phyloP scores from a whole-genome alignment of 2,113 vertebrate genomes.

The Indicator indicator region DNA sequence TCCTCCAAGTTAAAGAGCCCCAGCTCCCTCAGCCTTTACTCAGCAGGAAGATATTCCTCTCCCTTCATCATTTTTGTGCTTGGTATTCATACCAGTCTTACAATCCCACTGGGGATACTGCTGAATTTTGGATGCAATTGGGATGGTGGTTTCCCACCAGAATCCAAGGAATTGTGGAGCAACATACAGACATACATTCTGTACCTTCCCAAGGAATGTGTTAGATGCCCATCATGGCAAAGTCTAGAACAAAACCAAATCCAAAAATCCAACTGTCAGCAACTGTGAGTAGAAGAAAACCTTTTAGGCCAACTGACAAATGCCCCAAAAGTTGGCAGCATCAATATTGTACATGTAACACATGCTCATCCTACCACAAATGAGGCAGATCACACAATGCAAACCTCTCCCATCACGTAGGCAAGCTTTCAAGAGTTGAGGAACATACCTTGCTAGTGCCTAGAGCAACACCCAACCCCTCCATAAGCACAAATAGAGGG shows the following conservation, averaged over 20 bases:
- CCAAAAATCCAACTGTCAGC: not conserved
- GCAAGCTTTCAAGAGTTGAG: not conserved
- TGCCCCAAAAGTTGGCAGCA: not conserved
- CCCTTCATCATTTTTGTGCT: too few relatives aligned
- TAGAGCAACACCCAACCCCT: not conserved
- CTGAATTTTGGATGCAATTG: not conserved
- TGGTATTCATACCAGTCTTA: not conserved
- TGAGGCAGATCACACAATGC: not conserved
- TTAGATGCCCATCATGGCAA: not conserved
- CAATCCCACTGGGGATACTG: not conserved
- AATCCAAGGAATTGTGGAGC: not conserved
- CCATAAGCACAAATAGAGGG: not conserved
- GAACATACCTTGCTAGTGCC: not conserved
- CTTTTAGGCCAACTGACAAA: not conserved
- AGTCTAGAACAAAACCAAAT: not conserved
- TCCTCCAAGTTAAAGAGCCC: too few relatives aligned
- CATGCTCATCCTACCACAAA: not conserved
- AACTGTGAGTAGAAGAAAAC: not conserved
- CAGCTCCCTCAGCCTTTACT: too few relatives aligned
- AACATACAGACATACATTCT: not conserved
- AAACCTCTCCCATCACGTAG: rapidly evolving
- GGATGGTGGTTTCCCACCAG: not conserved
- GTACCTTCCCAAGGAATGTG: not conserved
- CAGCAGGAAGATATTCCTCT: too few relatives aligned
- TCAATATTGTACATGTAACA: rapidly evolving